Evolutionary conservation across 2,797 vertebrate genomes (phyloP).

Genomic region (Lutjanus argentimaculatus): DNA sequence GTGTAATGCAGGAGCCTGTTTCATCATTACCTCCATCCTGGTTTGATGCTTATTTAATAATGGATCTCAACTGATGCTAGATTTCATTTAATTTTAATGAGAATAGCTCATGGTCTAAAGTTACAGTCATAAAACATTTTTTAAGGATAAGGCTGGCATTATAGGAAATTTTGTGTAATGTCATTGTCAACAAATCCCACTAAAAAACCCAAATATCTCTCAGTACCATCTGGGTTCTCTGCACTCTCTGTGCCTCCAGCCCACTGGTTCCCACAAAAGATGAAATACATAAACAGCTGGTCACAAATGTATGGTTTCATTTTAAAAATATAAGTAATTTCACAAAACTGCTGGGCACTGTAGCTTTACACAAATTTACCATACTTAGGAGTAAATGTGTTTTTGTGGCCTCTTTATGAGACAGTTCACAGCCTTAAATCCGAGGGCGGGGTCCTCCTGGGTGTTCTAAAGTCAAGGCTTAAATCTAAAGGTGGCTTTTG

Average conservation of each 20-base stretch:
- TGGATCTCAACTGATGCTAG: not conserved
- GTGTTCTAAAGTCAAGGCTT: too few relatives aligned
- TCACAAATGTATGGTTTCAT: too few relatives aligned
- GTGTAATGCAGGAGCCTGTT: constrained; percentile 1
- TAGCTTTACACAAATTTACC: too few relatives aligned
- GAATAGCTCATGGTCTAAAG: not conserved
- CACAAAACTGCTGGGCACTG: too few relatives aligned
- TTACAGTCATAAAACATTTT: not conserved
- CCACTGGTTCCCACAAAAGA: not conserved
- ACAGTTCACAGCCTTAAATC: too few relatives aligned
- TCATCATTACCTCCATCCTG: not conserved
- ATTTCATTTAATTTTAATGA: not conserved
- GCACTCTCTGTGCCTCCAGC: not conserved
- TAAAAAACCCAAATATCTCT: not conserved
- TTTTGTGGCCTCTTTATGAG: too few relatives aligned
- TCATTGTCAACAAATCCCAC: not conserved
- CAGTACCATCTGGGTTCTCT: not conserved
- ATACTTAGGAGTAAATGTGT: too few relatives aligned
- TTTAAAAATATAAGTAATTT: too few relatives aligned
- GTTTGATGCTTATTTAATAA: not conserved
- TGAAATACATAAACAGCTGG: not conserved
- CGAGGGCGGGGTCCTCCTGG: too few relatives aligned
- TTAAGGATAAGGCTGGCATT: not conserved
- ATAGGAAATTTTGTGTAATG: not conserved
- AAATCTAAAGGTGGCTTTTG: too few relatives aligned